Evolutionary conservation across 2,797 vertebrate genomes (phyloP), one percentile per base, ranked within the genome.

Genomic region (Anguilla marmorata): DNA sequence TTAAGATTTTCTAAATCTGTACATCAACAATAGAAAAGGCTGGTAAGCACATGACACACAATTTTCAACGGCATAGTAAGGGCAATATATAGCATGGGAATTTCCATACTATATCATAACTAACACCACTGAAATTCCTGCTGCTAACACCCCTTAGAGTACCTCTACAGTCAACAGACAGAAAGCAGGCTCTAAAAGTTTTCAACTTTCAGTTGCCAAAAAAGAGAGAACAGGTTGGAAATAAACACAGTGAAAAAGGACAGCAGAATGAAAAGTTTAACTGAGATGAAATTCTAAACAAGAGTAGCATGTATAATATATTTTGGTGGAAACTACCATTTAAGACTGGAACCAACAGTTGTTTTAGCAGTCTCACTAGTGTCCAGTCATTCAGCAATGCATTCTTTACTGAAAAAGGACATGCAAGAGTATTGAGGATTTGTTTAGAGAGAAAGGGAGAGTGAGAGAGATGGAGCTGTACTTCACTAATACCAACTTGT

Each of bases 351-450:
- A 48, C 41, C 41, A 24, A 9, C 19, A 24, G 41, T 50, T 48
- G 12, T 50, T 76, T 48, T 33, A 83, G 21, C n/a, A 19, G 27
- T 37, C 27, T 85, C 54, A 82, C 45, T 33, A 50, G 41, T n/a
- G 41, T 2, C n/a, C 84, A 63, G 54, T n/a, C 58, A 41, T 45
- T 41, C 3, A 37, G 30, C 84, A 37, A 33, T 45, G n/a, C 54
- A 87, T 50, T 91, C 90, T 89, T 50, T 90, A 82, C 93, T 93
- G 90, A 93, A 93, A 91, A 93, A 90, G 92, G 93, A 83, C 86
- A 86, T 45, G 27, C 89, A 82, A 66, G 63, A 86, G 87, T 52
- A 85, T 69, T 33, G 1, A 24, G 30, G 45, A 9, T 74, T 8
- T 86, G 86, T 86, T 76, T 50, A 86, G 21, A 56, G 45, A 27